Conservation (phyloP, 2,113 vertebrate genomes). For the Alosa alosa region DNA sequence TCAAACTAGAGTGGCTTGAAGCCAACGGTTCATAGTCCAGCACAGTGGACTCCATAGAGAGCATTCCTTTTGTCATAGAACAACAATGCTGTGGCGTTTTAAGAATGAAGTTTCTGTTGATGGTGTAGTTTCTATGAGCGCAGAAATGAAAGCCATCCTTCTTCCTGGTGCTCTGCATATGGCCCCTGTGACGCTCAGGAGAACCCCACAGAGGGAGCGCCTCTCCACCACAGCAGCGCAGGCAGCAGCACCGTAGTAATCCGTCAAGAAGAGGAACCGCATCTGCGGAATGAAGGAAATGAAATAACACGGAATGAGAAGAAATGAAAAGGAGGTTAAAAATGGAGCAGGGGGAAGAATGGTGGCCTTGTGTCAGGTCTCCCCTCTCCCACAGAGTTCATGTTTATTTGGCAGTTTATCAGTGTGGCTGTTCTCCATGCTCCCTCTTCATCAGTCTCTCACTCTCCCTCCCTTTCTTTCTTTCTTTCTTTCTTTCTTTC, state of each 20-base stretch:
- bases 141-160: not conserved
- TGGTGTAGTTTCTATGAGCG: not conserved
- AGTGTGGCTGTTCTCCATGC: not conserved
- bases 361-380: not conserved
- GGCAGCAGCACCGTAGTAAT: not conserved
- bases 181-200: no score
- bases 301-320: not conserved
- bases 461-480: not conserved
- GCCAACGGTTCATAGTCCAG: not conserved
- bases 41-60: not conserved
- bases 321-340: not conserved
- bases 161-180: not conserved
- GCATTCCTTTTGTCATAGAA: not conserved
- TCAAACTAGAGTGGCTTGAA: not conserved
- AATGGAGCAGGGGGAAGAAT: not conserved
- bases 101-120: not conserved
- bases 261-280: not conserved
- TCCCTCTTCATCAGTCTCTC: not conserved
- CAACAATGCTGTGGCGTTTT: not conserved
- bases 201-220: not conserved
- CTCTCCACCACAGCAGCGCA: not conserved
- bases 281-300: not conserved
- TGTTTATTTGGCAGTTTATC: constrained; percentile 13
- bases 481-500: not conserved
- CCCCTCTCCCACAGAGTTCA: not conserved